phyloP scores from a whole-genome alignment of 2,888 invertebrate genomes.

The Leucania comma region DNA sequence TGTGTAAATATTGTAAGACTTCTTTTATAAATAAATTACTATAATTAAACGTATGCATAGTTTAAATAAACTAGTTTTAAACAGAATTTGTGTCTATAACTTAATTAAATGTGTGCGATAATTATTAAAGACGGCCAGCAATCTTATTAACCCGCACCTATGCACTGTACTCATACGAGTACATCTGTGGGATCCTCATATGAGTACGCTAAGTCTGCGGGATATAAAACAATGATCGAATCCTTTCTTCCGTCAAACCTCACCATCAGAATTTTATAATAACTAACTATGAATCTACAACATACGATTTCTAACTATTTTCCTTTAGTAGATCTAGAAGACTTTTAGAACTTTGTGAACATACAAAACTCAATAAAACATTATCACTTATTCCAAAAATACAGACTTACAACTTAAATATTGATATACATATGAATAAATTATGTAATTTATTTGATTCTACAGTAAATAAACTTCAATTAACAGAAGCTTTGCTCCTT shows the following conservation, averaged over 20 bases:
- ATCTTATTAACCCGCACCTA: slow-evolving; percentile 17
- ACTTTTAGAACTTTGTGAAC: slow-evolving; percentile 37
- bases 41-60: slow-evolving; percentile 36
- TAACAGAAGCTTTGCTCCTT: slow-evolving; percentile 84
- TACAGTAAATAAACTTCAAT: slow-evolving; percentile 73
- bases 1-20: slow-evolving; percentile 61
- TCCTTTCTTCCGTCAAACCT: slow-evolving; percentile 22
- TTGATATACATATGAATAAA: slow-evolving; percentile 45
- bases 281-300: slow-evolving; percentile 56
- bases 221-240: slow-evolving; percentile 6
- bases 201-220: slow-evolving; percentile 11
- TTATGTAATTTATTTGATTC: slow-evolving; percentile 42
- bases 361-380: slow-evolving; percentile 28
- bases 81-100: slow-evolving; percentile 19
- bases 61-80: slow-evolving; percentile 40
- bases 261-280: slow-evolving; percentile 45
- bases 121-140: slow-evolving; percentile 12
- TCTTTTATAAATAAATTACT: slow-evolving; percentile 52
- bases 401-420: slow-evolving; percentile 41
- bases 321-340: slow-evolving; percentile 35
- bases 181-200: neutral
- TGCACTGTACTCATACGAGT: slow-evolving; percentile 9
- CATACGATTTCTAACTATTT: slow-evolving; percentile 39
- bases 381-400: slow-evolving; percentile 48
- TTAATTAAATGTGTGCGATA: slow-evolving; percentile 44